Conservation (phyloP, 2,888 invertebrate genomes). For the Cacoxenus indagator region DNA sequence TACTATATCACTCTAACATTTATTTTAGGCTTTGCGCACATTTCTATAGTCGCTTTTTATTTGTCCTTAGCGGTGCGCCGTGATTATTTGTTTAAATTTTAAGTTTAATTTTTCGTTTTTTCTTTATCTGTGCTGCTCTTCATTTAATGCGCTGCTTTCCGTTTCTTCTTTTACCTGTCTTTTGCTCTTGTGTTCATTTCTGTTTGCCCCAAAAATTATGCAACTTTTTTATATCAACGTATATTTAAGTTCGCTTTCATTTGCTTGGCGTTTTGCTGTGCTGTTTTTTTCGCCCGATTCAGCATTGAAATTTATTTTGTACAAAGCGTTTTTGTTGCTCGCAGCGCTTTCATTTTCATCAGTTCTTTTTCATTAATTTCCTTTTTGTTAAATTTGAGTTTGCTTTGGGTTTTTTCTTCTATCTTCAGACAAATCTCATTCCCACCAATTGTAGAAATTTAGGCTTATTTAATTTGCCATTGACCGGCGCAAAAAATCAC, state of each 20-base stretch:
- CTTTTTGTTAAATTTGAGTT: conserved; percentile 28
- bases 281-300: background rate
- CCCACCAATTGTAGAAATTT: conserved; percentile 62
- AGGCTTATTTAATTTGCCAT: conserved; percentile 62
- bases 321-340: background rate
- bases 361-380: background rate
- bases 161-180: conserved; percentile 1
- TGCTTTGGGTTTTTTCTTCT: conserved; percentile 14
- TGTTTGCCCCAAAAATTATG: background rate
- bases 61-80: conserved; percentile 32
- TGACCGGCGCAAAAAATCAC: conserved; percentile 29
- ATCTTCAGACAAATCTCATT: conserved; percentile 42
- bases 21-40: background rate
- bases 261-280: conserved; percentile 27
- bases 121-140: conserved; percentile 35
- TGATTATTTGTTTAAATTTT: conserved; percentile 63
- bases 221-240: conserved; percentile 39
- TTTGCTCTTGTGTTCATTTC: background rate
- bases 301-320: background rate
- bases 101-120: conserved; percentile 34
- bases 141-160: conserved; percentile 8
- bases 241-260: conserved; percentile 21
- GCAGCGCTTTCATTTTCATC: background rate
- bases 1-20: no score
- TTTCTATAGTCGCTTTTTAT: conserved; percentile 49